Conservation (phyloP, 2,797 vertebrate genomes). For the Furcifer pardalis region DNA sequence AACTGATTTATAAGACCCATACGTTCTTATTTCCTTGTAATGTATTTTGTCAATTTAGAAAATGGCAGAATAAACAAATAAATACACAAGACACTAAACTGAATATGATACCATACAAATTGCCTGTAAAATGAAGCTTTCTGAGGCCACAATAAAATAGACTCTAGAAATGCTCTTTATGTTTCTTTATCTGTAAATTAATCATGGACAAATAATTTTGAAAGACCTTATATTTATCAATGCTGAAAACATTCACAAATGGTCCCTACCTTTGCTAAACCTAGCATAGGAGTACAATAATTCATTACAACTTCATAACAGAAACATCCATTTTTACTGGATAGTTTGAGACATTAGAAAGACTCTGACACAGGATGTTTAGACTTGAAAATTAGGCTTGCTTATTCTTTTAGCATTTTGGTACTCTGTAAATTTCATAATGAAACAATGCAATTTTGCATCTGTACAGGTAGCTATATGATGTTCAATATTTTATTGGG, state of each 20-base stretch:
- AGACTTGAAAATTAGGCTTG: neutral
- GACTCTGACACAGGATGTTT: neutral
- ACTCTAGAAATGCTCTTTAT: too few species aligned
- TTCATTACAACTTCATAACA: neutral
- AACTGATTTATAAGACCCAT: too few species aligned
- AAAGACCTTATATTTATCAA: too few species aligned
- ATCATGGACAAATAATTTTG: neutral
- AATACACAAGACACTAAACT: too few species aligned
- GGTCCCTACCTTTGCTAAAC: neutral
- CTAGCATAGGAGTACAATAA: neutral
- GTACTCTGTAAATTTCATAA: neutral
- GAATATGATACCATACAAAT: too few species aligned
- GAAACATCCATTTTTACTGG: neutral
- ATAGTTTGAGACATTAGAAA: neutral
- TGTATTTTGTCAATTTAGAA: too few species aligned
- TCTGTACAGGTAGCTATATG: conserved; percentile 4
- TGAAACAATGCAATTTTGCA: conserved; percentile 43
- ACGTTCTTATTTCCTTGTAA: too few species aligned
- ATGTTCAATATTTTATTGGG: conserved; percentile 43
- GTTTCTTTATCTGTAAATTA: neutral
- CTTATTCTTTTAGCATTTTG: neutral
- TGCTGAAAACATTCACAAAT: neutral
- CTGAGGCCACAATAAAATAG: too few species aligned
- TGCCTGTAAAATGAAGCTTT: too few species aligned
- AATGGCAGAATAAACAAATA: too few species aligned